These are phyloP conservation scores for Ceryle rudis DNA, from an alignment of 2,797 vertebrate genomes.

Conservation along the genomic window DNA sequence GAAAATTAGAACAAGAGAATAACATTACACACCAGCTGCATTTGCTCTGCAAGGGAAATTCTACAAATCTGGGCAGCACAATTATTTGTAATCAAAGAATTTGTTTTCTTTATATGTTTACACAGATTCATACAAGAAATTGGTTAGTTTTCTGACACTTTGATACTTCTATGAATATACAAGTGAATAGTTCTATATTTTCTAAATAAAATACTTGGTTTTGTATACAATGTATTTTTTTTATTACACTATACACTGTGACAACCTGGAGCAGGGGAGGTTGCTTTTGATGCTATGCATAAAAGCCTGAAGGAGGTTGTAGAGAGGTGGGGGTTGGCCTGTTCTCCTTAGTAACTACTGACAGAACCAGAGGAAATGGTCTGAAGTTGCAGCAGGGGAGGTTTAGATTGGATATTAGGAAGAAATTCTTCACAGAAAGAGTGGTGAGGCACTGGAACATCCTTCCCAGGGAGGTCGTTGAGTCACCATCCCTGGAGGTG, in stretches of 20 bases:
- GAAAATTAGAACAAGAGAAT: constrained; percentile 8
- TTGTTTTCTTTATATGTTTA: constrained; percentile 34
- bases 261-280: not conserved
- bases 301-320: not conserved
- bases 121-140: constrained; percentile 11
- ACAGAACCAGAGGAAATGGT: too few species aligned
- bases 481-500: too few species aligned
- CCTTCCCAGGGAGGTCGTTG: too few species aligned
- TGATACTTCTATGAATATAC: not conserved
- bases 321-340: too few species aligned
- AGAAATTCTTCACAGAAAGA: too few species aligned
- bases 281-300: not conserved
- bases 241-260: not conserved
- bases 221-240: not conserved
- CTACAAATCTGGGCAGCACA: not conserved
- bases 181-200: constrained; percentile 10
- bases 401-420: too few species aligned
- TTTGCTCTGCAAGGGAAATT: constrained; percentile 28
- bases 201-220: constrained; percentile 47
- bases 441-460: too few species aligned
- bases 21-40: constrained; percentile 11
- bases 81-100: constrained; percentile 32
- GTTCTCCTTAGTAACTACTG: too few species aligned
- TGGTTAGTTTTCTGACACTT: not conserved
- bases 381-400: too few species aligned